Percentiles rank a stretch among this genome's conserved stretches.
Evolutionary conservation across 2,113 vertebrate species (phyloP).

Genomic region (Aptenodytes patagonicus): DNA sequence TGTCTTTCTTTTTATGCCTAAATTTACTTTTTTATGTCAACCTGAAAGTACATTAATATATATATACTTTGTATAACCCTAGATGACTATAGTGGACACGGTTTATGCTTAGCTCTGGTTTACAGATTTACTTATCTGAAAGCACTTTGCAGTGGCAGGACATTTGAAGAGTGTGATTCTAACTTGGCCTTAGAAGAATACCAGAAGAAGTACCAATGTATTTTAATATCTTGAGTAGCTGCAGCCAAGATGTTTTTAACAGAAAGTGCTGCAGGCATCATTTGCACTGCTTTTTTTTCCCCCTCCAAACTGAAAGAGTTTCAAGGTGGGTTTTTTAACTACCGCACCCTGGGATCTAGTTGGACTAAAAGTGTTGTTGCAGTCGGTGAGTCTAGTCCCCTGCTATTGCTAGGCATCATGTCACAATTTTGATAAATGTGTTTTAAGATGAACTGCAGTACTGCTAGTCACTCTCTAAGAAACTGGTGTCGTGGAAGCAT

Average conservation of each 20-base stretch:
- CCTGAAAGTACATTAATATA: not conserved
- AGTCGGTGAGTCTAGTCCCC: not conserved
- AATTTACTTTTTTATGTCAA: not conserved
- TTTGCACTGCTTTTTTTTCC: not conserved
- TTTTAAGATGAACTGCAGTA: not conserved
- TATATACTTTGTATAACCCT: not conserved
- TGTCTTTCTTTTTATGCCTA: not conserved
- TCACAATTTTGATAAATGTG: not conserved
- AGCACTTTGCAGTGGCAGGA: not conserved
- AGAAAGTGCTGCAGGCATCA: not conserved
- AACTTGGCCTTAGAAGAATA: not conserved
- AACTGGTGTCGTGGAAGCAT: not conserved
- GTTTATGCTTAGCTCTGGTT: not conserved
- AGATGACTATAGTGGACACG: rapidly evolving
- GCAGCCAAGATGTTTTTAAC: not conserved
- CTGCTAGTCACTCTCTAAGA: not conserved
- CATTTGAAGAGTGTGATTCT: not conserved
- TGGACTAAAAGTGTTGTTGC: not conserved
- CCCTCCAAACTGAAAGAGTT: not conserved
- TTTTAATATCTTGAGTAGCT: not conserved
- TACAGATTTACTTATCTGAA: not conserved
- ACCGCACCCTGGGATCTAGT: not conserved
- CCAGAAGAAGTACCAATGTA: not conserved
- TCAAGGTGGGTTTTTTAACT: not conserved
- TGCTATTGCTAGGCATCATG: not conserved